Conservation (phyloP, 2,113 vertebrate genomes). For the Hippocampus barbouri region DNA sequence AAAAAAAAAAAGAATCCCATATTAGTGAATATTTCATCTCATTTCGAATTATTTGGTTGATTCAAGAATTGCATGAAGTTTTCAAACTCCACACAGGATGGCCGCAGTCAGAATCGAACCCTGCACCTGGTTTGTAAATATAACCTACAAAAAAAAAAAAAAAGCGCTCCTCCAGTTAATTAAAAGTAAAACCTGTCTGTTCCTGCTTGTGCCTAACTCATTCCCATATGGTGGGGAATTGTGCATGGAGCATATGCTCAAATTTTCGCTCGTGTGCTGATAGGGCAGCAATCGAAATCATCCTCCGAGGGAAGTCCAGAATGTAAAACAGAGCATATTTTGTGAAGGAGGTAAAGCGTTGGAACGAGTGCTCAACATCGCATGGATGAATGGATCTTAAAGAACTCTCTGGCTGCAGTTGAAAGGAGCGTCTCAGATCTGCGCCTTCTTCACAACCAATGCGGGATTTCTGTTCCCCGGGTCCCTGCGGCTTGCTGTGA, state of each 20-base stretch:
- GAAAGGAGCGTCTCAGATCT: slow-evolving; percentile 4
- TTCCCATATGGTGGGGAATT: slow-evolving; percentile 24
- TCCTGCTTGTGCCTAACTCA: slow-evolving; percentile 16
- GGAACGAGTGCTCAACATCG: slow-evolving; percentile 5
- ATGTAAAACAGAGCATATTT: slow-evolving; percentile 2
- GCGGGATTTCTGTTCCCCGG: slow-evolving; percentile 10
- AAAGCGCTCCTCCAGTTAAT: slow-evolving; percentile 2
- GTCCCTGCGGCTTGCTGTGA: slow-evolving; percentile 28
- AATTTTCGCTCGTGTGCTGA: slow-evolving; percentile 29
- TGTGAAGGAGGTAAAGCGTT: slow-evolving; percentile 3
- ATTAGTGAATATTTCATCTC: no score
- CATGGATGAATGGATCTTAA: slow-evolving; percentile 13
- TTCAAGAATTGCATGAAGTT: no score
- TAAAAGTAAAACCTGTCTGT: slow-evolving; percentile 49
- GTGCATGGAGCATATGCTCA: slow-evolving; percentile 25
- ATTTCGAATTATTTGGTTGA: no score
- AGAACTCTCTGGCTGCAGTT: slow-evolving; percentile 10
- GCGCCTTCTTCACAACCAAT: slow-evolving; percentile 23
- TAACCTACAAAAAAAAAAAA: slow-evolving; percentile 7
- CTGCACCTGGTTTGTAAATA: no score
- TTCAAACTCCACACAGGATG: no score
- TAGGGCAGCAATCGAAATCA: slow-evolving; percentile 26
- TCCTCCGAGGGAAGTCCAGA: slow-evolving; percentile 14
- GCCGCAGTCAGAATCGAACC: no score
- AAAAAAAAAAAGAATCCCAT: no score